phyloP scores from a whole-genome alignment of 2,888 invertebrate species.

The Doris montereyensis region DNA sequence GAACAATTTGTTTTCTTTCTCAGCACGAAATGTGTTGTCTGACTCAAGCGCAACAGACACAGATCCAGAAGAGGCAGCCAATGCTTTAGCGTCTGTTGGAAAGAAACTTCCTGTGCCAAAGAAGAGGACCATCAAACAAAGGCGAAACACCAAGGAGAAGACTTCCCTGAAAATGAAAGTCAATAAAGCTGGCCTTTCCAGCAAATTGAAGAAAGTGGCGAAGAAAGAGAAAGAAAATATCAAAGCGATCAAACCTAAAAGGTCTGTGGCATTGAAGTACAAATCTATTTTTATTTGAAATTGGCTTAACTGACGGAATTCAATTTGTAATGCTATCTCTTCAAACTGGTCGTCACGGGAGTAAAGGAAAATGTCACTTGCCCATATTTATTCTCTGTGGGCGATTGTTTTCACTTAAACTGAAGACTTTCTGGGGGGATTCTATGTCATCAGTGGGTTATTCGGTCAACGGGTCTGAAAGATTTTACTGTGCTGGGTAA shows the following conservation, averaged over 20 bases:
- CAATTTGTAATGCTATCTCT: no score
- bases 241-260: constrained; percentile 65
- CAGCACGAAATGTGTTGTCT: constrained; percentile 42
- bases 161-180: constrained; percentile 50
- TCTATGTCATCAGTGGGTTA: no score
- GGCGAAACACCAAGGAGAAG: constrained; percentile 52
- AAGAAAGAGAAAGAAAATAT: constrained; percentile 64
- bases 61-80: constrained; percentile 69
- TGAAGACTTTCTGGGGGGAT: no score
- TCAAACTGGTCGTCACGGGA: no score
- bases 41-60: constrained; percentile 73
- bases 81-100: constrained; percentile 53
- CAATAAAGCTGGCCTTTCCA: constrained; percentile 32
- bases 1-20: constrained; percentile 25
- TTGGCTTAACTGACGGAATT: no score
- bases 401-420: no score
- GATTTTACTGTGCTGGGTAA: no score
- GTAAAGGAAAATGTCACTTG: no score
- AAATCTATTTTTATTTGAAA: no score
- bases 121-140: constrained; percentile 51
- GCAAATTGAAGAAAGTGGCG: constrained; percentile 69
- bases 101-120: constrained; percentile 45
- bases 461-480: no score
- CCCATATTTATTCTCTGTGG: no score
- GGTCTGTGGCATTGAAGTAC: no score